phyloP scores from a whole-genome alignment of 2,888 invertebrate species.

The Drosophila fungiperda region DNA sequence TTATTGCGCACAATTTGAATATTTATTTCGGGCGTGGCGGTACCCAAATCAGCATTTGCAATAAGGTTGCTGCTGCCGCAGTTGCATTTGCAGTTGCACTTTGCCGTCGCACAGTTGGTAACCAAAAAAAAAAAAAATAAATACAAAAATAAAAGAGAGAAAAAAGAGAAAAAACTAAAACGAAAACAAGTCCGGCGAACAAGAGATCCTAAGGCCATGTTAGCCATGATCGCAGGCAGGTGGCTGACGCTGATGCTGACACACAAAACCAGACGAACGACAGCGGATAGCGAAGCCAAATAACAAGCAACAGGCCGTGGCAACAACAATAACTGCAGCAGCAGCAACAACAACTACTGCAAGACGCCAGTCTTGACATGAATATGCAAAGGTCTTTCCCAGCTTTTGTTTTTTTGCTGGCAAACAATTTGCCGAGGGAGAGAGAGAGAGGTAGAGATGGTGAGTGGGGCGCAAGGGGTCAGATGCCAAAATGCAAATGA shows the following conservation, averaged over 20 bases:
- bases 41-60: constrained; percentile 34
- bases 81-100: constrained; percentile 8
- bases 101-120: constrained; percentile 2
- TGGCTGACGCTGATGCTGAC: constrained; percentile 73
- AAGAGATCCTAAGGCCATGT: constrained; percentile 75
- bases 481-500: constrained; percentile 77
- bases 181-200: constrained; percentile 60
- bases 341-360: constrained; percentile 29
- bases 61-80: constrained; percentile 45
- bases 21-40: constrained; percentile 54
- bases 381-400: constrained; percentile 81
- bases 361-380: constrained; percentile 71
- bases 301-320: constrained; percentile 60
- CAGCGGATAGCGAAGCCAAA: constrained; percentile 38
- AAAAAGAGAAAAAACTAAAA: constrained; percentile 2
- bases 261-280: constrained; percentile 63
- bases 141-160: neutral
- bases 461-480: constrained; percentile 17
- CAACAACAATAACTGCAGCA: constrained; percentile 22
- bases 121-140: neutral
- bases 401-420: constrained; percentile 51
- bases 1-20: constrained; percentile 58
- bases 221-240: constrained; percentile 70
- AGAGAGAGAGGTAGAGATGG: constrained; percentile 24
- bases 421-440: constrained; percentile 56